Evolutionary conservation across 2,888 invertebrate genomes (phyloP), one percentile per base, ranked within the genome.

Genomic region (Osmoderma eremita): DNA sequence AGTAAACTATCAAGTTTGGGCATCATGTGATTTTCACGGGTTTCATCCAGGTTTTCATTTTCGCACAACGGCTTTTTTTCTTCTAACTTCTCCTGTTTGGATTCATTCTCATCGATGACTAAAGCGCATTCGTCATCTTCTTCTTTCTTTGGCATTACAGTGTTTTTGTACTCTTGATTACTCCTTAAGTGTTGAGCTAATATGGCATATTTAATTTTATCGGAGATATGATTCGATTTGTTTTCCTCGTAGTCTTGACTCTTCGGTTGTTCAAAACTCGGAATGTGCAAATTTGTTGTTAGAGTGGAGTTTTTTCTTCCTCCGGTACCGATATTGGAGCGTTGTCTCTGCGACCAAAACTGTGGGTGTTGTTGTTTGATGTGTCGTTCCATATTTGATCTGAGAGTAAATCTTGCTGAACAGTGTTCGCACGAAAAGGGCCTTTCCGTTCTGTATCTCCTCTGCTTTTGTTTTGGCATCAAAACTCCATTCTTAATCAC

Each of bases 351-450:
- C 62, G 92, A 92, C 91, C 95, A 95, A 77, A 88, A 91, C 70
- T 94, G 92, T 0, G 95, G 95, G 83, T 97, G 97, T 75, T 96
- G 95, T 75, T 95, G 95, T 78, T 96, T 96, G 2, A 96, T 93
- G 75, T 97, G 97, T 0, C 95, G 86, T 80, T 96, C 96, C 94
- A 96, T 96, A 76, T 97, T 96, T 8, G 95, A 95, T n/a, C 94
- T 86, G 10, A 96, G 83, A 0, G 96, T 96, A 77, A 97, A 97
- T 62, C 93, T 86, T 0, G 95, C 95, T 0, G 93, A 91, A 81
- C 97, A 96, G 77, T 94, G 93, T 67, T 93, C 93, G 80, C 96
- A 97, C 0, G 92, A 91, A 81, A 95, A 96, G 0, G 95, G 95
- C 22, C 95, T 85, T 79, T 96, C 95, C 18, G 95, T 95, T 68